These are phyloP conservation scores for Centropus unirufus DNA, from an alignment of 2,113 vertebrate species.

Conservation along the genomic window DNA sequence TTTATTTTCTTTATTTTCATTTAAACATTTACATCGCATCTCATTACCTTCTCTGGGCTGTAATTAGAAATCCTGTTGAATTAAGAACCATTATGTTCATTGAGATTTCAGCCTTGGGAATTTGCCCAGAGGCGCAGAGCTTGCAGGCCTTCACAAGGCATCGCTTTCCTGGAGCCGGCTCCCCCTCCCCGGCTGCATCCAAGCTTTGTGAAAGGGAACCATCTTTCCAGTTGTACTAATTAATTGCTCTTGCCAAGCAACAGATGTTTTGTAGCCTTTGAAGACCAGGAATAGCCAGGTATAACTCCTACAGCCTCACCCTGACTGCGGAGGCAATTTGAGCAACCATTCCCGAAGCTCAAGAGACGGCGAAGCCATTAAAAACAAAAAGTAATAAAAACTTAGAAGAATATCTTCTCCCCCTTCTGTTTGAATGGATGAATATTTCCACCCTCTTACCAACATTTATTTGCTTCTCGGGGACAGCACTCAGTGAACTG, in stretches of 20 bases:
- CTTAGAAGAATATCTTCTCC: background rate
- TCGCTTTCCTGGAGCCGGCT: conserved; percentile 7
- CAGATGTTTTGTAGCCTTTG: conserved; percentile 72
- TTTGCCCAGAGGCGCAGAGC: conserved; percentile 71
- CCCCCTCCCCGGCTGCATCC: conserved; percentile 36
- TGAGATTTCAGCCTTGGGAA: conserved; percentile 70
- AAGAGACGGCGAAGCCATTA: background rate
- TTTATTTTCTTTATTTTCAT: conserved; percentile 55
- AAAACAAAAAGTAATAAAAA: background rate
- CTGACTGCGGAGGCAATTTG: conserved; percentile 28
- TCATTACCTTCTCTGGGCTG: conserved; percentile 74
- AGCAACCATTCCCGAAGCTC: conserved; percentile 20
- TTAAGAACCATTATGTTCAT: conserved; percentile 75
- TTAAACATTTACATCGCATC: conserved; percentile 61
- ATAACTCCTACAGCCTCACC: conserved; percentile 15
- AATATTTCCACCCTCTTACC: background rate
- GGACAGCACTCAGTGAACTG: background rate
- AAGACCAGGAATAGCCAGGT: conserved; percentile 60
- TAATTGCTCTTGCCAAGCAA: conserved; percentile 71
- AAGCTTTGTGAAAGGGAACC: conserved; percentile 26
- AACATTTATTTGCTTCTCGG: background rate
- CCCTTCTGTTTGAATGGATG: background rate
- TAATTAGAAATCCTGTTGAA: conserved; percentile 77
- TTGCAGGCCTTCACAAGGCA: conserved; percentile 33
- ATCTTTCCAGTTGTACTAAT: conserved; percentile 66